These are phyloP conservation scores for Sepioteuthis lessoniana DNA, from an alignment of 2,888 invertebrate species.

Conservation along the genomic window DNA sequence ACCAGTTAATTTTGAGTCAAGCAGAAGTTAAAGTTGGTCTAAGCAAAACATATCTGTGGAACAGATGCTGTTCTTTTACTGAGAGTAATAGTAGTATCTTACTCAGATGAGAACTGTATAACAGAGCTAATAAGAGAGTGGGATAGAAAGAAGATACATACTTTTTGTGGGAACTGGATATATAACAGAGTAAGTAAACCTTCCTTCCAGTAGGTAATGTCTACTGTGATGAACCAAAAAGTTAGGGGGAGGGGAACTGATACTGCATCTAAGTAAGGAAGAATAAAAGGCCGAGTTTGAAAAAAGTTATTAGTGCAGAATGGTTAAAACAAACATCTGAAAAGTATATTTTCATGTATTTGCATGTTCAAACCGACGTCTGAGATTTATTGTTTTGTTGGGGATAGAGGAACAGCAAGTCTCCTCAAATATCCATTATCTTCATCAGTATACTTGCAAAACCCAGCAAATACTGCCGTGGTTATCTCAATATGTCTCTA, in stretches of 20 bases:
- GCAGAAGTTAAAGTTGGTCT: background rate
- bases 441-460: no score
- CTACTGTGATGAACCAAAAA: background rate
- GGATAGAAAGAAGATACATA: conserved; percentile 33
- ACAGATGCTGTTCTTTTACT: background rate
- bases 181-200: background rate
- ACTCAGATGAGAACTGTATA: background rate
- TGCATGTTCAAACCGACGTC: no score
- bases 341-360: no score
- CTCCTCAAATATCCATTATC: no score
- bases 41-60: background rate
- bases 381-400: no score
- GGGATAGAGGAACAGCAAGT: no score
- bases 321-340: background rate
- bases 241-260: background rate
- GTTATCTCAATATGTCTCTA: no score
- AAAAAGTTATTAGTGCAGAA: background rate
- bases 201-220: background rate
- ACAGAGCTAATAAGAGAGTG: background rate
- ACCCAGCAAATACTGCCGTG: no score
- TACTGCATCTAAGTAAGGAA: background rate
- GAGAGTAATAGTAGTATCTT: background rate
- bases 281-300: background rate
- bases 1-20: background rate
- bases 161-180: background rate